Evolutionary conservation across 2,888 invertebrate species (phyloP), one percentile per base, ranked within the genome.

Genomic region (Sphaerophoria taeniata): DNA sequence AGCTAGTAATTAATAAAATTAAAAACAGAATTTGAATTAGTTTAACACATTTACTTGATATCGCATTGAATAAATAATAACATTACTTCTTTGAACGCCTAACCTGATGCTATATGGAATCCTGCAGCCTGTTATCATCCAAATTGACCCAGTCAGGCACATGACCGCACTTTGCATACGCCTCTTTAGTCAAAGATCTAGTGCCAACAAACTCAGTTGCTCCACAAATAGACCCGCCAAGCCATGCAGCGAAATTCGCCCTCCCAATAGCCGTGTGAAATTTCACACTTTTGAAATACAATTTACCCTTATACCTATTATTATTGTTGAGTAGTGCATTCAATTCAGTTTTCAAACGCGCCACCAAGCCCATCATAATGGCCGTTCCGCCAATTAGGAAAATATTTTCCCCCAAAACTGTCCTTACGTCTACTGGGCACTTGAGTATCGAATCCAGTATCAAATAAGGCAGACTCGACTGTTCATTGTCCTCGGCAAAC

Each of bases 331-430:
- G 90, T 56, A 97, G 93, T 77, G 93, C 90, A 43, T 94, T 93
- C 74, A 99, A 93, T 92, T 99, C 99, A 1, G 94, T 93, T 87
- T 95, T 94, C 0, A 99, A 93, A 71, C 99, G 94, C 31, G 96
- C 94, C 89, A 95, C 94, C 88, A 99, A 95, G 0, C 99, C 99
- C 80, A 95, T 95, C 87, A 96, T 93, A 94, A 96, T 95, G 0
- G 96, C 93, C 2, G 96, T 95, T 11, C 99, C 99, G 45, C 99
- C 99, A 73, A 96, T 94, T 24, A 99, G 92, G 73, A 99, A 93
- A 87, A 99, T 94, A 92, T 97, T 98, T 90, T 95, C 95, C 0
- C 97, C 95, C 51, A 99, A 93, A 63, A 93, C 93, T 72, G 94
- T 94, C 12, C 98, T 94, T 82, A 95, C 94, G 93, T 99, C 98